Evolutionary conservation across 2,113 vertebrate species (phyloP).

Genomic region (Hydropotes inermis): DNA sequence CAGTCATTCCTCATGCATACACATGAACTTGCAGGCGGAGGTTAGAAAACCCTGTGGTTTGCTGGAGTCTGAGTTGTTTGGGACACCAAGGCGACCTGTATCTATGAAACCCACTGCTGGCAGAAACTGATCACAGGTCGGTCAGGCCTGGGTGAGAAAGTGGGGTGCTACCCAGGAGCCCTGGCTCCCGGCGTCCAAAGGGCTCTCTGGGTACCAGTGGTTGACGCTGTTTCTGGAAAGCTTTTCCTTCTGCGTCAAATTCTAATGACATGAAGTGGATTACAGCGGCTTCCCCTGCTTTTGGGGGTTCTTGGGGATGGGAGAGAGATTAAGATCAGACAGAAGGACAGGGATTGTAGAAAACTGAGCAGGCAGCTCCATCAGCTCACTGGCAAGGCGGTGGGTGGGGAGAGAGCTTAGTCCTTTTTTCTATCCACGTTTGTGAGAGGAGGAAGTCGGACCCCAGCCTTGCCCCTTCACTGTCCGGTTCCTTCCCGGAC

Average conservation of each 20-base stretch:
- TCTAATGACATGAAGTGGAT: background rate
- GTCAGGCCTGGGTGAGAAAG: accelerated
- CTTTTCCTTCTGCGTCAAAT: background rate
- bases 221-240: background rate
- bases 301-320: background rate
- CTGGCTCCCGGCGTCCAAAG: too few relatives aligned
- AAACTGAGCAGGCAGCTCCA: background rate
- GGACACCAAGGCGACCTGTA: background rate
- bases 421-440: accelerated
- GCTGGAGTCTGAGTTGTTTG: background rate
- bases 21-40: slow-evolving; percentile 25
- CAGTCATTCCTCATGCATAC: accelerated
- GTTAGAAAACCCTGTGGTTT: slow-evolving; percentile 47
- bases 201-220: background rate
- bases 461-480: accelerated
- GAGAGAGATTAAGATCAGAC: background rate
- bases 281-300: background rate
- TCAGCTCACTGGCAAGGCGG: background rate
- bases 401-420: too few relatives aligned
- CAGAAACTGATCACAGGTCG: background rate
- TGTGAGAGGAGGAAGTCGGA: background rate
- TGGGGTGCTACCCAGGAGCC: accelerated
- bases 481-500: background rate
- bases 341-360: background rate
- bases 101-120: background rate